Conservation (phyloP, 2,113 vertebrate species). For the Myotis brandtii region DNA sequence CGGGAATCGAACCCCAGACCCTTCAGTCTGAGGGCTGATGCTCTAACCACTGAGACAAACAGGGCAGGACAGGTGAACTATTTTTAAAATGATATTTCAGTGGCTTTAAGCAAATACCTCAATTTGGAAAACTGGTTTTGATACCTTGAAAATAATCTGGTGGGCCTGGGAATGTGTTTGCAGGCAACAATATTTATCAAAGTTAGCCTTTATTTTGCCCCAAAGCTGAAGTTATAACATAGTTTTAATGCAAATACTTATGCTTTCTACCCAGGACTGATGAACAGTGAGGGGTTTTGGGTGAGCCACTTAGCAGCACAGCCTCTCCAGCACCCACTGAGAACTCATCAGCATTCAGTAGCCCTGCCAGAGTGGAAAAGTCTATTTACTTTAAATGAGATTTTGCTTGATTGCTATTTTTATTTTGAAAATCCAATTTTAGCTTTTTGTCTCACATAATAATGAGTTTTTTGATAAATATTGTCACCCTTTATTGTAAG, state of each 20-base stretch:
- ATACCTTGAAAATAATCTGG: slow-evolving; percentile 45
- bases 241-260: slow-evolving; percentile 62
- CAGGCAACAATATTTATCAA: slow-evolving; percentile 49
- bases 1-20: too few relatives aligned
- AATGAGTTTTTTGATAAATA: slow-evolving; percentile 81
- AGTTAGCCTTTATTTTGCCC: slow-evolving; percentile 64
- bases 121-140: not conserved
- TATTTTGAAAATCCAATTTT: slow-evolving; percentile 84
- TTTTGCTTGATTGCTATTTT: slow-evolving; percentile 78
- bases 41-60: too few relatives aligned
- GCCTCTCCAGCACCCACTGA: slow-evolving; percentile 27
- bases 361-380: slow-evolving; percentile 46
- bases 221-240: slow-evolving; percentile 54
- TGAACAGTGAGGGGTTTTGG: slow-evolving; percentile 76
- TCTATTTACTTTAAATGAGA: slow-evolving; percentile 79
- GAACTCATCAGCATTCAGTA: slow-evolving; percentile 69
- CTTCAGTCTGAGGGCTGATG: too few relatives aligned
- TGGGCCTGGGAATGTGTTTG: slow-evolving; percentile 54
- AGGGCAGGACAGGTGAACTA: not conserved
- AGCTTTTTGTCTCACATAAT: slow-evolving; percentile 81
- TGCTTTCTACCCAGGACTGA: slow-evolving; percentile 26
- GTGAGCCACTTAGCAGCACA: slow-evolving; percentile 57
- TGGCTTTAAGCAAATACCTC: slow-evolving; percentile 42
- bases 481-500: slow-evolving; percentile 74
- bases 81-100: slow-evolving; percentile 27